A percentile compares a stretch with the other conserved stretches of the same genome.
These are phyloP conservation scores for Neoitamus cyanurus DNA, from an alignment of 2,888 invertebrate genomes.

Conservation along the genomic window DNA sequence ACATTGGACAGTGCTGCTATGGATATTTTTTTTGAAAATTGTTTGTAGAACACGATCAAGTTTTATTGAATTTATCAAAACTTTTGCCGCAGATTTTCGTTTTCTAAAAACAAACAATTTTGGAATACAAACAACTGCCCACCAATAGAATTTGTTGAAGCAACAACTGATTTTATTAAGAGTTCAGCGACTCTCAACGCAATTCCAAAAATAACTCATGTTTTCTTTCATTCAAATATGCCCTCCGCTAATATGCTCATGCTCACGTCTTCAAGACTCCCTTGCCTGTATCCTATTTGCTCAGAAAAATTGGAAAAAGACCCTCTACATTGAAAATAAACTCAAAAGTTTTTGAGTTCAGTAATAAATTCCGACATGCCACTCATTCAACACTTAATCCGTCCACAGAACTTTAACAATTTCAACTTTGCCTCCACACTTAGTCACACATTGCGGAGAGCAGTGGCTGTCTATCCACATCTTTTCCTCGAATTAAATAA, in stretches of 20 bases:
- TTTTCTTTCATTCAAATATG: not conserved
- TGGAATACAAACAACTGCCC: too few species aligned
- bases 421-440: not conserved
- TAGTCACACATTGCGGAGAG: not conserved
- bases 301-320: not conserved
- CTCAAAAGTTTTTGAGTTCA: not conserved
- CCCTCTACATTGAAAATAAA: not conserved
- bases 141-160: too few species aligned
- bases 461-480: not conserved
- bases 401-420: not conserved
- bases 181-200: too few species aligned
- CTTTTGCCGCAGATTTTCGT: too few species aligned
- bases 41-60: too few species aligned
- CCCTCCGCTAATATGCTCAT: not conserved
- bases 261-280: not conserved
- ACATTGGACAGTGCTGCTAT: too few species aligned
- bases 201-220: not conserved
- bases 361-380: conserved; percentile 1
- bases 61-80: too few species aligned
- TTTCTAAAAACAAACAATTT: too few species aligned
- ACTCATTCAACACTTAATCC: conserved; percentile 1
- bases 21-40: too few species aligned
- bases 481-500: conserved; percentile 19
- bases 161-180: too few species aligned
- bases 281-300: not conserved